Percentiles rank a stretch among this genome's conserved stretches.
Conservation (phyloP, 2,797 vertebrate genomes). For the Pseudochirops corinnae region DNA sequence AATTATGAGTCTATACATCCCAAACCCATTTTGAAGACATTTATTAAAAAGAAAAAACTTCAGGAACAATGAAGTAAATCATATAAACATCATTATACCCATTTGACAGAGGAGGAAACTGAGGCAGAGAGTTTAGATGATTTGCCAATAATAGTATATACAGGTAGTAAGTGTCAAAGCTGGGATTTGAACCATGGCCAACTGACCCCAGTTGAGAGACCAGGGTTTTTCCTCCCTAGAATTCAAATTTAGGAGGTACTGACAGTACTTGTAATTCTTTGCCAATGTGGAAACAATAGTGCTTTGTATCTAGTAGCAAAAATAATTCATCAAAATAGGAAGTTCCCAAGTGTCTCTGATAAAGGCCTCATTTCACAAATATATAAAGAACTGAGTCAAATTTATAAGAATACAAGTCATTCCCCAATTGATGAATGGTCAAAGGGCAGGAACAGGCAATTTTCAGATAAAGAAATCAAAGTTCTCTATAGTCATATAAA, state of each 20-base stretch:
- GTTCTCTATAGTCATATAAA: background rate
- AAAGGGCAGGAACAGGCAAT: background rate
- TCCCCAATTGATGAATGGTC: background rate
- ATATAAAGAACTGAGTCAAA: background rate
- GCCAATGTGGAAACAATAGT: background rate
- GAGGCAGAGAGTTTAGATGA: background rate
- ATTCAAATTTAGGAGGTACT: background rate
- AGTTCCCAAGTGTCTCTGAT: background rate
- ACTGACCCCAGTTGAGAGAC: background rate
- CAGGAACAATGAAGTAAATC: background rate
- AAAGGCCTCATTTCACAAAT: background rate
- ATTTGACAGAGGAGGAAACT: background rate
- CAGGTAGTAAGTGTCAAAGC: background rate
- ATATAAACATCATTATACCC: background rate
- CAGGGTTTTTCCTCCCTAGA: background rate
- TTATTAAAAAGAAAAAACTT: background rate
- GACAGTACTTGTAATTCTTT: background rate
- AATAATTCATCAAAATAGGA: background rate
- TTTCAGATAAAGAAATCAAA: background rate
- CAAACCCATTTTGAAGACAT: background rate
- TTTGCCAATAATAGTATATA: background rate
- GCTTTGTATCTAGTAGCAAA: background rate
- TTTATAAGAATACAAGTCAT: background rate
- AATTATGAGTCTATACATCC: background rate
- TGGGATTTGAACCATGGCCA: background rate